Base-by-base conservation (phyloP, 2,888 invertebrate species). In the Notodonta dromedarius region DNA sequence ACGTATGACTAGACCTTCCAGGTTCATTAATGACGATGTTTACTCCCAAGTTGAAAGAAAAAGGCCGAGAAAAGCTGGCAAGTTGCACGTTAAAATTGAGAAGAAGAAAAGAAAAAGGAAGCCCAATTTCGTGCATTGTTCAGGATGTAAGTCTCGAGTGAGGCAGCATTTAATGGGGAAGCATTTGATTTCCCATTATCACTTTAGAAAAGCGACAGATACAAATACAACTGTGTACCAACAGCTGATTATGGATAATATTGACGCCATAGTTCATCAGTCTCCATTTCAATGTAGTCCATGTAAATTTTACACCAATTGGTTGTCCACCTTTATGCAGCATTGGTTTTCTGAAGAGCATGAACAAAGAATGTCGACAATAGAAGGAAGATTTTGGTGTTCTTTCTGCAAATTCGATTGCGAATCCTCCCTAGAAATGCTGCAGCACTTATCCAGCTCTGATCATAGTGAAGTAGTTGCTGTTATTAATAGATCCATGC, bases 261-360 rank as follows among this genome's bases (percentile, higher is more conserved):
- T 98, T 80, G 94, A 95, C 67, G 95, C 96, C 63, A 96, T 98
- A 66, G 96, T 97, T 7, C 94, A 96, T 63, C 97, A 98, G 75
- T 96, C 97, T 56, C 98, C 97, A 0, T 98, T 96, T 81, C 98
- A 98, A 86, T 98, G 98, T 82, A 95, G 95, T 52, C 94, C 96
- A 13, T 98, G 98, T 83, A 95, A 95, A 62, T 98, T 97, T 87
- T 98, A 97, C 84, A 96, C 97, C 73, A 97, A 98, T 83, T 96
- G 95, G 77, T 94, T 95, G 65, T 94, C 94, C 58, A 94, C 94
- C 60, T 97, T 96, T 78, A 90, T 96, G 78, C 93, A 94, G 44
- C 97, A 98, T 81, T 97, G 97, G 97, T 91, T 93, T 64, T 96
- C 97, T 5, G 85, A 93, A 0, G 92, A 94, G 32, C 97, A 97